Conservation (phyloP, 2,113 vertebrate genomes). For the Scortum barcoo region DNA sequence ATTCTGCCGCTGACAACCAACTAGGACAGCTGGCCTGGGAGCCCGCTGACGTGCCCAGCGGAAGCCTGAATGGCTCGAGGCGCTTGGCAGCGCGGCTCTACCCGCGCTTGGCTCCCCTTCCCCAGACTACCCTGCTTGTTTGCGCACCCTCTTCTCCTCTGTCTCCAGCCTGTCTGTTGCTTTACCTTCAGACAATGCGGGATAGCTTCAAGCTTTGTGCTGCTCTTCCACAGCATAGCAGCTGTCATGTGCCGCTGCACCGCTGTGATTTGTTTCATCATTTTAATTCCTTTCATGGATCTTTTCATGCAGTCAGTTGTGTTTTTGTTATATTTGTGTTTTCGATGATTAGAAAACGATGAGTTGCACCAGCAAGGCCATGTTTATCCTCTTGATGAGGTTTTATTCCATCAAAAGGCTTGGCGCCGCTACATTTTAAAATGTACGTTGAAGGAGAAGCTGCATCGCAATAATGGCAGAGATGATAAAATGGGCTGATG, state of each 20-base stretch:
- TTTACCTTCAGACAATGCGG: slow-evolving; percentile 66
- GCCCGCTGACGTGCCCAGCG: slow-evolving; percentile 50
- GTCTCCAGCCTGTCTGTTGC: slow-evolving; percentile 60
- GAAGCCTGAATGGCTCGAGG: slow-evolving; percentile 59
- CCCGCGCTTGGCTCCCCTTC: slow-evolving; percentile 62
- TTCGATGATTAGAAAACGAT: slow-evolving; percentile 67
- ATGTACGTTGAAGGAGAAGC: slow-evolving; percentile 49
- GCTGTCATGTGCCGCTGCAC: slow-evolving; percentile 63
- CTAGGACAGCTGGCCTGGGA: slow-evolving; percentile 76
- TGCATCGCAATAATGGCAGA: slow-evolving; percentile 42
- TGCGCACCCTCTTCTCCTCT: slow-evolving; percentile 56
- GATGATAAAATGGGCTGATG: slow-evolving; percentile 73
- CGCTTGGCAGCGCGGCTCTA: slow-evolving; percentile 61
- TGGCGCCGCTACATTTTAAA: slow-evolving; percentile 49
- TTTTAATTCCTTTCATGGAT: slow-evolving; percentile 56
- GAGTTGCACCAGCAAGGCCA: slow-evolving; percentile 45
- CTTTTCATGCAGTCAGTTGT: slow-evolving; percentile 55
- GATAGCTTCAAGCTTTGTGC: slow-evolving; percentile 58
- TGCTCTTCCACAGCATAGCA: slow-evolving; percentile 50
- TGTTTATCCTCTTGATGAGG: slow-evolving; percentile 67
- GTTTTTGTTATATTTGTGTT: slow-evolving; percentile 72
- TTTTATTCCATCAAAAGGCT: slow-evolving; percentile 63
- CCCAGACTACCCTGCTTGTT: slow-evolving; percentile 63
- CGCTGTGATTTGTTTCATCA: slow-evolving; percentile 54
- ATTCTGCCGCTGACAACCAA: slow-evolving; percentile 53